These are phyloP conservation scores for Leptopilina drosophilae DNA, from an alignment of 2,888 invertebrate species.

Conservation along the genomic window DNA sequence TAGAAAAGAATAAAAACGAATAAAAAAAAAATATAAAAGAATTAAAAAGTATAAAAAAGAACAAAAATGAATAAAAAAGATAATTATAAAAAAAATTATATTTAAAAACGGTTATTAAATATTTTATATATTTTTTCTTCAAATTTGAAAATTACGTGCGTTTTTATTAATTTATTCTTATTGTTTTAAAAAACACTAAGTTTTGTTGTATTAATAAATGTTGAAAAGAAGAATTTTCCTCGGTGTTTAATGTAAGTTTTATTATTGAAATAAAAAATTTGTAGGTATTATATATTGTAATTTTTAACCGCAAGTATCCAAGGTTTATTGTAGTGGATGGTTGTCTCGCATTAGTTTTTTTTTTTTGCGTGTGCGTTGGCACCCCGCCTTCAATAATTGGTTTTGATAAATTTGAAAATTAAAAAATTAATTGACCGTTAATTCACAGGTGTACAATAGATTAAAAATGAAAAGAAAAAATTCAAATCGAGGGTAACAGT, in stretches of 20 bases:
- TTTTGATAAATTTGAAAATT: slow-evolving; percentile 55
- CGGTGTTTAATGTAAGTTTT: slow-evolving; percentile 18
- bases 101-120: slow-evolving; percentile 1
- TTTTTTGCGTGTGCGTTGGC: slow-evolving; percentile 52
- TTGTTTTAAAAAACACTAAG: slow-evolving; percentile 22
- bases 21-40: too few species aligned
- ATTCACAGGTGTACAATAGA: slow-evolving; percentile 51
- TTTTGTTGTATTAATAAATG: slow-evolving; percentile 6
- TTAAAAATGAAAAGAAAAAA: slow-evolving; percentile 45
- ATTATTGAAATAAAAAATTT: background rate
- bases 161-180: background rate
- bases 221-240: background rate
- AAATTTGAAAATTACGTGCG: background rate
- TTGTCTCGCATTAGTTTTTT: slow-evolving; percentile 34
- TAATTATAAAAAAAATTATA: background rate
- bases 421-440: slow-evolving; percentile 53
- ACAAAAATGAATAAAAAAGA: too few species aligned
- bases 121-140: slow-evolving; percentile 5
- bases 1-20: too few species aligned
- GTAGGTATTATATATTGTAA: background rate
- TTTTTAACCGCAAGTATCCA: slow-evolving; percentile 2
- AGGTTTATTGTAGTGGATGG: slow-evolving; percentile 41
- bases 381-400: slow-evolving; percentile 49
- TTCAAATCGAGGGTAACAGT: slow-evolving; percentile 56
- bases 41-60: too few species aligned